Conservation (phyloP, 2,888 invertebrate genomes). For the Rugalucina vietnamica region DNA sequence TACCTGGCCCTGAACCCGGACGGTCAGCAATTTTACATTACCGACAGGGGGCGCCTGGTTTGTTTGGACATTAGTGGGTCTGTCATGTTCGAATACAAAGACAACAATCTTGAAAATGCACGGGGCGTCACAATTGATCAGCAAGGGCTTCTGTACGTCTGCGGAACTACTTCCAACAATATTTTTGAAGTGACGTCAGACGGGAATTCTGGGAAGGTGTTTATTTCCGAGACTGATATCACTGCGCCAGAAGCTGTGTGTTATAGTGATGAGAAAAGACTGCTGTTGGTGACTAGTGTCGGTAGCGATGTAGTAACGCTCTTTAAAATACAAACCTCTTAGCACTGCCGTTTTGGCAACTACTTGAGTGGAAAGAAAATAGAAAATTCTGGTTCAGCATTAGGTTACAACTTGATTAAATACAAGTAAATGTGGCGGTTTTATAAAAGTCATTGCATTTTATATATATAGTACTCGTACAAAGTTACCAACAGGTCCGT, state of each 20-base stretch:
- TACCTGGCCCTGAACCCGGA: conserved; percentile 52
- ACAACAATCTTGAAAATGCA: conserved; percentile 44
- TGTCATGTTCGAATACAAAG: conserved; percentile 47
- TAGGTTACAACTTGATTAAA: no score
- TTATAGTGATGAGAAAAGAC: conserved; percentile 41
- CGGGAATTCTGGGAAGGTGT: conserved; percentile 34
- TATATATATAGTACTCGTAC: no score
- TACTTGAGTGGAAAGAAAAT: no score
- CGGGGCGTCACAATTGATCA: conserved; percentile 49
- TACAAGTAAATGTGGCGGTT: no score
- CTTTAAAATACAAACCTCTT: conserved; percentile 32
- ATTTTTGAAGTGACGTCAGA: conserved; percentile 54
- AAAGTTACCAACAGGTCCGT: no score
- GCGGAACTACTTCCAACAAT: conserved; percentile 53
- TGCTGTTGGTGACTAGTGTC: conserved; percentile 39
- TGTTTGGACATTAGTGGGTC: conserved; percentile 48
- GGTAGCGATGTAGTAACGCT: conserved; percentile 47
- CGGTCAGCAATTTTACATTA: conserved; percentile 56
- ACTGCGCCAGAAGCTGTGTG: conserved; percentile 53
- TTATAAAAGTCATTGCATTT: no score
- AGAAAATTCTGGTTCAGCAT: no score
- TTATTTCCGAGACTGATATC: conserved; percentile 46
- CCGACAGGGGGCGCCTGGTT: conserved; percentile 52
- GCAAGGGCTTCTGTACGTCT: conserved; percentile 54
- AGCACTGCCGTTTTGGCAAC: neutral